Percentiles rank a stretch among this genome's conserved stretches.
Evolutionary conservation across 2,113 vertebrate species (phyloP).

Genomic region (Lophura nycthemera): DNA sequence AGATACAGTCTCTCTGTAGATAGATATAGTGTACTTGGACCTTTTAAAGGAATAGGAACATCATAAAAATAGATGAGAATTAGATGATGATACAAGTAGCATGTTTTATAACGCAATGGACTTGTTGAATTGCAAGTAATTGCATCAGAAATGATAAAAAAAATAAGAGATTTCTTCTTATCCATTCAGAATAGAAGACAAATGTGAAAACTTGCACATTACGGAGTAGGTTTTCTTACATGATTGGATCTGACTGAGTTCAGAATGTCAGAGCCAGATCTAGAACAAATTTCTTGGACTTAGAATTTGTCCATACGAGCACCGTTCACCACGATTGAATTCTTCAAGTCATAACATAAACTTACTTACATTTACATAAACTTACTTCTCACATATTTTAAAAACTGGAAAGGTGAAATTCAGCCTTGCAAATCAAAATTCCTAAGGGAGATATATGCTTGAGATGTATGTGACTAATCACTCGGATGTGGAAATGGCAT

Average conservation of each 20-base stretch:
- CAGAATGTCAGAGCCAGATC: background rate
- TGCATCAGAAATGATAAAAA: background rate
- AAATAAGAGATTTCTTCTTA: background rate
- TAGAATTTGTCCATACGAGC: background rate
- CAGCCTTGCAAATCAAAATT: background rate
- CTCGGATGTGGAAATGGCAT: background rate
- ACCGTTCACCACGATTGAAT: background rate
- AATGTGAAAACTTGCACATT: background rate
- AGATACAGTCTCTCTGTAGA: background rate
- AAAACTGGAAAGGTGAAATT: background rate
- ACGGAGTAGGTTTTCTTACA: background rate
- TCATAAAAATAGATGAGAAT: background rate
- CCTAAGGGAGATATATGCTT: background rate
- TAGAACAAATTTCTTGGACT: background rate
- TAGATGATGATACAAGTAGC: background rate
- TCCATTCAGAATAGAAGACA: background rate
- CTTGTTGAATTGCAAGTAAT: background rate
- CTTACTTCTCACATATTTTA: background rate
- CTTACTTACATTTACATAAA: background rate
- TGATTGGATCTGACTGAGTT: background rate
- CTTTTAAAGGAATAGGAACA: background rate
- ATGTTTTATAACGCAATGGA: background rate
- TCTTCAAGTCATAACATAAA: background rate
- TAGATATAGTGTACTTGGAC: background rate
- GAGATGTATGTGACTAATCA: background rate